A percentile compares a stretch with the other conserved stretches of the same genome.
phyloP scores from a whole-genome alignment of 2,797 vertebrate species.

The Halcyon badia region DNA sequence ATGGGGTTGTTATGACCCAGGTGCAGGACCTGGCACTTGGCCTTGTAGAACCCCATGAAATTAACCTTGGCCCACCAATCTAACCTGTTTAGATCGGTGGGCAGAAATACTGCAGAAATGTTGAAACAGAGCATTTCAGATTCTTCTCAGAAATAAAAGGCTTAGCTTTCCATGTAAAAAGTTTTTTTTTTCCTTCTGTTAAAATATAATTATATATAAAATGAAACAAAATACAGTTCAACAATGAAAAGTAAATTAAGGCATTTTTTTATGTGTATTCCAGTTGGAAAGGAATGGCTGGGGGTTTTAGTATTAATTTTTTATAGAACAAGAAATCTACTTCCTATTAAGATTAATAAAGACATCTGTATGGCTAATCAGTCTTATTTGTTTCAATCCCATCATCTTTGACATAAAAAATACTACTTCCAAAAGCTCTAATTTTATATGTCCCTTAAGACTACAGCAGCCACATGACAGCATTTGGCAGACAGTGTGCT shows the following conservation, averaged over 20 bases:
- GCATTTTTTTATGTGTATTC: neutral
- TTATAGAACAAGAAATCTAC: neutral
- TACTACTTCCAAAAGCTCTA: neutral
- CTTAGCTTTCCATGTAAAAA: neutral
- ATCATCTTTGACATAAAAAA: neutral
- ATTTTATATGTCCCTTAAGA: neutral
- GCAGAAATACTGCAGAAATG: neutral
- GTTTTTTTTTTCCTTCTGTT: neutral
- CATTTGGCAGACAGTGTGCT: neutral
- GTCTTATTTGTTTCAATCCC: neutral
- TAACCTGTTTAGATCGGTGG: too few relatives aligned
- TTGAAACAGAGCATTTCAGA: neutral
- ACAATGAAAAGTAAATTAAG: neutral
- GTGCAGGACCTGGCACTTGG: too few relatives aligned
- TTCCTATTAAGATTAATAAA: neutral
- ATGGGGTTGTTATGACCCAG: too few relatives aligned
- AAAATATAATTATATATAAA: neutral
- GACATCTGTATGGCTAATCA: neutral
- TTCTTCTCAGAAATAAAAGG: neutral
- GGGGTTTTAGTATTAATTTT: neutral
- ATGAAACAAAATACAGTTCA: neutral
- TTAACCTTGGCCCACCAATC: too few relatives aligned
- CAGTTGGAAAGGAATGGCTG: neutral
- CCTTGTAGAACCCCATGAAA: too few relatives aligned
- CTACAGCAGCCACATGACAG: neutral